Conservation (phyloP, 2,797 vertebrate species). For the Tokudaia tokunoshimensis region DNA sequence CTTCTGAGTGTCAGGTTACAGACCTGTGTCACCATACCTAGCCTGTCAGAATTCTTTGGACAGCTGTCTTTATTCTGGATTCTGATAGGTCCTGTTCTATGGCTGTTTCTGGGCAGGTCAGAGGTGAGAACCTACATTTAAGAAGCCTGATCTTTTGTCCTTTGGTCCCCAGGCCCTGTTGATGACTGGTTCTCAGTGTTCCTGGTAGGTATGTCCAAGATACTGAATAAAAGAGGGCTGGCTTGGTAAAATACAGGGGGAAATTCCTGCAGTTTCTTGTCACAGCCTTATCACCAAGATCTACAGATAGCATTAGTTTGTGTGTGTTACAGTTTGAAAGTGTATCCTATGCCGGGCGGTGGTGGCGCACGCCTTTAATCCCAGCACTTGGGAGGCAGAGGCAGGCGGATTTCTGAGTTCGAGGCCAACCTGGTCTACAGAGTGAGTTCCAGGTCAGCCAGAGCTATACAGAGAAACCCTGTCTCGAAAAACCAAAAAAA, state of each 20-base stretch:
- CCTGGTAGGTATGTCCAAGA: accelerated
- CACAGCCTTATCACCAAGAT: accelerated
- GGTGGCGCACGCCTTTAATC: too few relatives aligned
- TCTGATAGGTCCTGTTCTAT: accelerated
- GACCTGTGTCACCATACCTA: not conserved
- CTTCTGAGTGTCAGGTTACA: not conserved
- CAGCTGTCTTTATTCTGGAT: not conserved
- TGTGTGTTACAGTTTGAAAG: not conserved
- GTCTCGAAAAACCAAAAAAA: too few relatives aligned
- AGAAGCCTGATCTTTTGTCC: not conserved
- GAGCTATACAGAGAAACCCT: too few relatives aligned
- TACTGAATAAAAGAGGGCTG: accelerated
- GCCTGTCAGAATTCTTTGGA: not conserved
- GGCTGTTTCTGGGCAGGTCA: not conserved
- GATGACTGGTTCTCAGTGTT: accelerated
- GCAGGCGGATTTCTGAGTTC: too few relatives aligned
- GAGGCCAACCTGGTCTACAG: too few relatives aligned
- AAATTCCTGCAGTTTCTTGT: not conserved
- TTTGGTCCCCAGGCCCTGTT: not conserved
- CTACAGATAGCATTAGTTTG: not conserved
- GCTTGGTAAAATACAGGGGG: not conserved
- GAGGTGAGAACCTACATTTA: too few relatives aligned
- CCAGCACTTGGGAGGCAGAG: too few relatives aligned
- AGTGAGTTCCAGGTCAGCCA: too few relatives aligned
- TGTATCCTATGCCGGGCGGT: too few relatives aligned